These are phyloP conservation scores for Drosophila sp. DNA, from an alignment of 1,140 invertebrate species.

Conservation along the genomic window DNA sequence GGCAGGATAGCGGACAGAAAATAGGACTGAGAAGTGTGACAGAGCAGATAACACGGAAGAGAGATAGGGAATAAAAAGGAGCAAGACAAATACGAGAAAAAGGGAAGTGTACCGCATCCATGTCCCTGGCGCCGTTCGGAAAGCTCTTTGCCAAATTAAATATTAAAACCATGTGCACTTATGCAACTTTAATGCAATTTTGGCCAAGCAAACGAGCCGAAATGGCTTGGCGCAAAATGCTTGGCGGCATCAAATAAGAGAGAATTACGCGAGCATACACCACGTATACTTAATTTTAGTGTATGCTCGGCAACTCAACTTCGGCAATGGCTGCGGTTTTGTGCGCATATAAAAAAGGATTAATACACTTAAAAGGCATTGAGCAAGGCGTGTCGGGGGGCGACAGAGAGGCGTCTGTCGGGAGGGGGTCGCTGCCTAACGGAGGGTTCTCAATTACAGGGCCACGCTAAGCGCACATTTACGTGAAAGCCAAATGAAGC, in stretches of 20 bases:
- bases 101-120: not conserved
- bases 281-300: slow-evolving; percentile 64
- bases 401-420: not conserved
- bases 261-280: slow-evolving; percentile 44
- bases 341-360: slow-evolving; percentile 76
- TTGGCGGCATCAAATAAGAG: slow-evolving; percentile 48
- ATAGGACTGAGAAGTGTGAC: slow-evolving; percentile 39
- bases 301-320: slow-evolving; percentile 14
- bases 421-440: not conserved
- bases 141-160: slow-evolving; percentile 84
- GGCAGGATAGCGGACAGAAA: slow-evolving; percentile 37
- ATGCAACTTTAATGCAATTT: slow-evolving; percentile 84
- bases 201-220: slow-evolving; percentile 70
- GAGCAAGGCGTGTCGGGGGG: not conserved
- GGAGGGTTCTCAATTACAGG: slow-evolving; percentile 42
- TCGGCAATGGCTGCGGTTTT: slow-evolving; percentile 24
- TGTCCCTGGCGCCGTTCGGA: slow-evolving; percentile 55
- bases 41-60: not conserved
- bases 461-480: slow-evolving; percentile 77
- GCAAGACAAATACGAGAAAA: not conserved
- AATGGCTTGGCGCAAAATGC: slow-evolving; percentile 18
- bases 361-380: slow-evolving; percentile 74
- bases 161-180: slow-evolving; percentile 83
- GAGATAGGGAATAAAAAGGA: too few species aligned
- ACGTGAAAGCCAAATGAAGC: slow-evolving; percentile 78